Evolutionary conservation across 1,140 invertebrate species (phyloP).

Genomic region (Drosophila baimaii): DNA sequence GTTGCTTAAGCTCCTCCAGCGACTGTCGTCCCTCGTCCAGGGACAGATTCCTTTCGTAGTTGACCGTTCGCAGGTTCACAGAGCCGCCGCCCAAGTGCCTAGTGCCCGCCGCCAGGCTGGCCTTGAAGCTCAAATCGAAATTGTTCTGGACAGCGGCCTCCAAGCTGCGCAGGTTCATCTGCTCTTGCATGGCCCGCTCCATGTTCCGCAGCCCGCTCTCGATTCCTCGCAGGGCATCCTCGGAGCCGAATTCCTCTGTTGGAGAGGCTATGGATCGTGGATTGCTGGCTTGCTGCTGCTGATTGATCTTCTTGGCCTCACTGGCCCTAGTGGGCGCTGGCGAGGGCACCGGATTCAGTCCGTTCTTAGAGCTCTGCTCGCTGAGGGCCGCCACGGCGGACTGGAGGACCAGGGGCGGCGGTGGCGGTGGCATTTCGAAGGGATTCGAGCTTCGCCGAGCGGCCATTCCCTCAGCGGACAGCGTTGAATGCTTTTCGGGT

Average conservation of each 20-base stretch:
- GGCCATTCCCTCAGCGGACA: constrained; percentile 66
- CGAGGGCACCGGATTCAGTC: constrained; percentile 63
- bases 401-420: constrained; percentile 62
- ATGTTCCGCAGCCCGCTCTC: constrained; percentile 83
- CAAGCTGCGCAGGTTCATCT: constrained; percentile 81
- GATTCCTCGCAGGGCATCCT: constrained; percentile 82
- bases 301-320: constrained; percentile 72
- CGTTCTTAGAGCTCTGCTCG: constrained; percentile 71
- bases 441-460: constrained; percentile 75
- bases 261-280: constrained; percentile 61
- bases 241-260: constrained; percentile 82
- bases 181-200: constrained; percentile 84
- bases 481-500: constrained; percentile 71
- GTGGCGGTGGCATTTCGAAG: constrained; percentile 74
- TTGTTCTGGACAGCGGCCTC: constrained; percentile 79
- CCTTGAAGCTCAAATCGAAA: constrained; percentile 81
- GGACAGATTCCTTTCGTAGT: constrained; percentile 75
- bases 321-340: constrained; percentile 75
- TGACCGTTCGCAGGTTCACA: constrained; percentile 66
- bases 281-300: constrained; percentile 3
- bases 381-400: constrained; percentile 67
- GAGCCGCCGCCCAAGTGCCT: constrained; percentile 67
- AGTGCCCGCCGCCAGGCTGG: constrained; percentile 63
- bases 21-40: constrained; percentile 77
- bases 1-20: constrained; percentile 76